phyloP scores from a whole-genome alignment of 2,797 vertebrate genomes.

The Dryobates pubescens region DNA sequence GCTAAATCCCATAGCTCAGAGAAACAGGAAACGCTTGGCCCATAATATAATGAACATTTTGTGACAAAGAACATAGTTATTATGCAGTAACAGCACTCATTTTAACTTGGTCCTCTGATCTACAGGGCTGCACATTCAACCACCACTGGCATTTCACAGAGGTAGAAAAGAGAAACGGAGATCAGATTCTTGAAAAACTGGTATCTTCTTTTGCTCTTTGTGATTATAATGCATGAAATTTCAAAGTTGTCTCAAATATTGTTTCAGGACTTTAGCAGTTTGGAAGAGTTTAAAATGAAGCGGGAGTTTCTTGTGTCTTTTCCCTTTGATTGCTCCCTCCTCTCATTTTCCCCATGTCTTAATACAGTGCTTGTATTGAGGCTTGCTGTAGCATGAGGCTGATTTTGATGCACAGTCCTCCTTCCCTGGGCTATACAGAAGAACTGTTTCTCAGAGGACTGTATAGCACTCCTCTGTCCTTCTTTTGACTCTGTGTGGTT shows the following conservation, averaged over 20 bases:
- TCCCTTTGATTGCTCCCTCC: constrained; percentile 32
- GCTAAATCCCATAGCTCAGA: neutral
- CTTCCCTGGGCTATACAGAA: neutral
- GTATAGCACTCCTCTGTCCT: constrained; percentile 9
- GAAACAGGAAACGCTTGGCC: neutral
- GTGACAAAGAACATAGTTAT: neutral
- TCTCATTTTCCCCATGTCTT: constrained; percentile 16
- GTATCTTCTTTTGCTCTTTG: neutral
- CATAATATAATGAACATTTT: neutral
- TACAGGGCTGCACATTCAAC: neutral
- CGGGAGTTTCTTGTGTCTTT: constrained; percentile 32
- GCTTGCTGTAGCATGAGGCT: neutral
- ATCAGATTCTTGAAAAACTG: neutral
- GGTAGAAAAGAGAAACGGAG: neutral
- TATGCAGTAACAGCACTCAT: neutral
- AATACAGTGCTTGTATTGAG: constrained; percentile 51
- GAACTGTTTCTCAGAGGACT: constrained; percentile 43
- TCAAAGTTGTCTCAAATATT: constrained; percentile 3
- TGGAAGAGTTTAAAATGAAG: constrained; percentile 25
- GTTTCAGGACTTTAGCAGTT: neutral
- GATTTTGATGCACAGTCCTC: constrained; percentile 46
- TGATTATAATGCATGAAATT: neutral
- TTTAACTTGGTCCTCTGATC: neutral
- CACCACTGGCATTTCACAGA: neutral
- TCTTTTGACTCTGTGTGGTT: neutral